These are phyloP conservation scores for Melolontha melolontha DNA, from an alignment of 2,888 invertebrate species.

Conservation along the genomic window DNA sequence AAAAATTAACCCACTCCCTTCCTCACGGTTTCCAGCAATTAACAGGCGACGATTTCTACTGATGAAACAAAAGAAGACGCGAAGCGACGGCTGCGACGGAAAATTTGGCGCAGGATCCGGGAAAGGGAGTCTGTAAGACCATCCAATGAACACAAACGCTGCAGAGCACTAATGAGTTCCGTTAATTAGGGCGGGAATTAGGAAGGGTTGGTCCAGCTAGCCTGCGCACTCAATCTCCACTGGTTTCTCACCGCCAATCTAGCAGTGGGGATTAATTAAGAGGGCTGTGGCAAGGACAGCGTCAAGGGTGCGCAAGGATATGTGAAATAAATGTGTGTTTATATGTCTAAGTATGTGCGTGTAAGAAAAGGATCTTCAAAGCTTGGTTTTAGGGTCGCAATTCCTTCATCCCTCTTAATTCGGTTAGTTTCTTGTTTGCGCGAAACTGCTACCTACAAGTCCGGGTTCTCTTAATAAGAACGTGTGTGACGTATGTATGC, in stretches of 20 bases:
- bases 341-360: not conserved
- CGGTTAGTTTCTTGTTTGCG: constrained; percentile 1
- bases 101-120: constrained; percentile 36
- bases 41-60: constrained; percentile 24
- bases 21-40: constrained; percentile 27
- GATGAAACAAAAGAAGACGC: constrained; percentile 30
- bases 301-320: constrained; percentile 42
- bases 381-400: not conserved
- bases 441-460: constrained; percentile 5
- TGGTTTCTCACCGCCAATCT: constrained; percentile 66
- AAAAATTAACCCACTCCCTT: constrained; percentile 19
- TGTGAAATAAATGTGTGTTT: not conserved
- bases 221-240: constrained; percentile 60
- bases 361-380: too few species aligned
- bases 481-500: constrained; percentile 37
- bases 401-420: constrained; percentile 5
- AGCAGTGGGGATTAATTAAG: constrained; percentile 63
- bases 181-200: constrained; percentile 64
- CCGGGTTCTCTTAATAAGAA: constrained; percentile 31
- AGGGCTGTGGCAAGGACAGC: constrained; percentile 56
- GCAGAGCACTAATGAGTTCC: constrained; percentile 56
- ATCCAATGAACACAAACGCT: constrained; percentile 35
- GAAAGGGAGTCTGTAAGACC: constrained; percentile 24
- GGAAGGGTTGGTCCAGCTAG: constrained; percentile 63
- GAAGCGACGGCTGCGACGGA: constrained; percentile 13